Evolutionary conservation across 2,888 invertebrate species (phyloP).

Genomic region (Caenorhabditis drosophilae): DNA sequence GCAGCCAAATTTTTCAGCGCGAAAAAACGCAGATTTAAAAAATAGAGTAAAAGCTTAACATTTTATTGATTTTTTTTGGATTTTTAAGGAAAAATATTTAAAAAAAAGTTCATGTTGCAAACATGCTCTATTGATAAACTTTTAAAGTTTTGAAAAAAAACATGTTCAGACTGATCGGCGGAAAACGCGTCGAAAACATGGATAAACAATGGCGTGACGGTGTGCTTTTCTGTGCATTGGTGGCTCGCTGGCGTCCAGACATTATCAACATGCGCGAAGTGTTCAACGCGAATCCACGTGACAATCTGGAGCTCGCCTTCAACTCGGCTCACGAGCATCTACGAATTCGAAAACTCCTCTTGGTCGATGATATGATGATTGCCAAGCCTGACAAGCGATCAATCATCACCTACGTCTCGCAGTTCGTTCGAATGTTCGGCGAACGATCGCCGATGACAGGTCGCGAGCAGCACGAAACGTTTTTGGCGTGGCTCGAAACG

Average conservation of each 20-base stretch:
- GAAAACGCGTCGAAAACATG: slow-evolving; percentile 61
- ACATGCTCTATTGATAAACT: no score
- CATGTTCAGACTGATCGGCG: slow-evolving; percentile 23
- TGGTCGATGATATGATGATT: slow-evolving; percentile 64
- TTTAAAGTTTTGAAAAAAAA: no score
- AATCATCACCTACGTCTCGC: slow-evolving; percentile 69
- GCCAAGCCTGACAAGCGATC: slow-evolving; percentile 68
- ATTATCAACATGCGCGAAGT: slow-evolving; percentile 65
- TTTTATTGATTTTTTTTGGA: not conserved
- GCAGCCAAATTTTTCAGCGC: no score
- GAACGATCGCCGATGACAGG: slow-evolving; percentile 47
- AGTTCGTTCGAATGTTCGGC: slow-evolving; percentile 61
- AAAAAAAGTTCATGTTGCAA: no score
- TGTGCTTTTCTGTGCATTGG: slow-evolving; percentile 66
- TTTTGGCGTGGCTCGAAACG: slow-evolving; percentile 50
- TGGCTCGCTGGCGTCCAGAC: slow-evolving; percentile 64
- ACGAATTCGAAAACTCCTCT: slow-evolving; percentile 56
- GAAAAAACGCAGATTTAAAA: no score
- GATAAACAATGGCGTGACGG: slow-evolving; percentile 68
- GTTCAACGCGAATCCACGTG: slow-evolving; percentile 49
- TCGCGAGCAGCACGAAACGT: slow-evolving; percentile 41
- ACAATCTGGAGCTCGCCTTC: slow-evolving; percentile 67
- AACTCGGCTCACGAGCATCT: slow-evolving; percentile 63
- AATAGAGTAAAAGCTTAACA: not conserved
- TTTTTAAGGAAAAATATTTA: no score